Conservation (phyloP, 2,797 vertebrate genomes). For the Falco novaeseelandiae region DNA sequence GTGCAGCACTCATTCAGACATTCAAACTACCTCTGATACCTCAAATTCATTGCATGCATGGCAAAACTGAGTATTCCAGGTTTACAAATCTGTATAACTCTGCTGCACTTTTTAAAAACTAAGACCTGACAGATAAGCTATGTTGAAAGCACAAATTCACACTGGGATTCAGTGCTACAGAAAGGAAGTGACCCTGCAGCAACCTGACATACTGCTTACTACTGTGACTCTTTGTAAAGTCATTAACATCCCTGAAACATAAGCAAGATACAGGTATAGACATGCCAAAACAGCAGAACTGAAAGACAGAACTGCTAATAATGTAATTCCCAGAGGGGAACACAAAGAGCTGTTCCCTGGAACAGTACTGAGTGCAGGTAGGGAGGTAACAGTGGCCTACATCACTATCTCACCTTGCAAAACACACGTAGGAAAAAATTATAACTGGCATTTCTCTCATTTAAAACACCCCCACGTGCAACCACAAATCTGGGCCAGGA, state of each 20-base stretch:
- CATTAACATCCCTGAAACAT: neutral
- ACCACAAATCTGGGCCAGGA: neutral
- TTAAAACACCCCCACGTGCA: neutral
- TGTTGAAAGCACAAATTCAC: neutral
- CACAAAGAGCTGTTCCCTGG: neutral
- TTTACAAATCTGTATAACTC: neutral
- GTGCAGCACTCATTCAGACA: neutral
- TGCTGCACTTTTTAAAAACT: neutral
- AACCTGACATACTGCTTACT: neutral
- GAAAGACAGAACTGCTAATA: neutral
- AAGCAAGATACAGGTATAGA: neutral
- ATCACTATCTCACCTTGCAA: neutral
- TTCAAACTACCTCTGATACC: neutral
- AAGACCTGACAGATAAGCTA: neutral
- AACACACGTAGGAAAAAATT: neutral
- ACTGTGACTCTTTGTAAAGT: neutral
- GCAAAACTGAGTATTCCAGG: neutral
- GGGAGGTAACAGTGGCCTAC: neutral
- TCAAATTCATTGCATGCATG: neutral
- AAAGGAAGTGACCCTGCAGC: neutral
- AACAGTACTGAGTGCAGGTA: accelerated
- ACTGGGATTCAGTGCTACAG: neutral
- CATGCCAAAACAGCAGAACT: neutral
- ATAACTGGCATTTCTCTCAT: neutral
- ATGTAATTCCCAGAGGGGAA: neutral